Conservation (phyloP, 2,113 vertebrate genomes). For the Mastomys coucha region DNA sequence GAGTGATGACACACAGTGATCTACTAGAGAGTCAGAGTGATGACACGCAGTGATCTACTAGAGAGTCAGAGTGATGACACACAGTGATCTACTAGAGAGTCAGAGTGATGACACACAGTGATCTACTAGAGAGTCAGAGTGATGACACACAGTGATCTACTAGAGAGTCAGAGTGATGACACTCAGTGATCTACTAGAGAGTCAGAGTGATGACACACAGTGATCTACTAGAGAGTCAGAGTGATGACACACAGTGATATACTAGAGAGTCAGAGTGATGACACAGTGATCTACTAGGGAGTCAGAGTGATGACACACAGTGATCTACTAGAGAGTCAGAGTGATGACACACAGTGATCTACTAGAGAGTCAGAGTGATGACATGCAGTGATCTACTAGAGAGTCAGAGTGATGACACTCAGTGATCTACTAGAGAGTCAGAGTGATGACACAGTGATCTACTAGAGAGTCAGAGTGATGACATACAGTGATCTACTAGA, state of each 20-base stretch:
- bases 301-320: background rate
- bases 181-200: too few relatives aligned
- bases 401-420: too few relatives aligned
- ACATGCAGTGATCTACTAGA: background rate
- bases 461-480: background rate
- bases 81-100: background rate
- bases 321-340: background rate
- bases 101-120: too few relatives aligned
- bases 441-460: background rate
- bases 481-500: background rate
- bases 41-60: background rate
- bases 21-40: background rate
- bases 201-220: too few relatives aligned
- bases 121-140: background rate
- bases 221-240: background rate
- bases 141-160: background rate
- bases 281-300: background rate
- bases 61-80: too few relatives aligned
- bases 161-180: background rate
- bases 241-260: background rate
- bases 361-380: background rate
- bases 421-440: background rate
- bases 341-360: background rate
- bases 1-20: background rate
- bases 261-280: background rate